phyloP scores from a whole-genome alignment of 2,888 invertebrate species.

The Chorisops tibialis region DNA sequence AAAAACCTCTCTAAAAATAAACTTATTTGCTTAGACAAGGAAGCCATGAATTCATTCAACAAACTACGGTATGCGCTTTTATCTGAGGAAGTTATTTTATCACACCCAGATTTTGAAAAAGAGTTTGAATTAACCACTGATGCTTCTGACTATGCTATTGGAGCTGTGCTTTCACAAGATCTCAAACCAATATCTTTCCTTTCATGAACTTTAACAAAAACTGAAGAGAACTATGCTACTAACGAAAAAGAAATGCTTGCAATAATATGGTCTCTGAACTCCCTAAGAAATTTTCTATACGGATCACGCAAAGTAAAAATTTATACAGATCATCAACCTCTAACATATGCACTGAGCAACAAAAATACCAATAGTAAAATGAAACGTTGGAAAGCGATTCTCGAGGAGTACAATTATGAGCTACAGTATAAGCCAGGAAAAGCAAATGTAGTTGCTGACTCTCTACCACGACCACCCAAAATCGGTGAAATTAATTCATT shows the following conservation, averaged over 20 bases:
- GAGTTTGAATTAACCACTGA: neutral
- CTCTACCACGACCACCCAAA: neutral
- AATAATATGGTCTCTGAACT: slow-evolving; percentile 3
- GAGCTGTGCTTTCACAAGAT: neutral
- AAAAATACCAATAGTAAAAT: slow-evolving; percentile 33
- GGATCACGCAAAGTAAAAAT: no score
- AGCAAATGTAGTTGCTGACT: slow-evolving; percentile 30
- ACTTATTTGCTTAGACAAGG: no score
- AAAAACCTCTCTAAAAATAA: no score
- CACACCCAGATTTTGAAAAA: no score
- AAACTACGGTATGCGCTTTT: no score
- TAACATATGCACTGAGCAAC: slow-evolving; percentile 30
- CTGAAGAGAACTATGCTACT: slow-evolving; percentile 9
- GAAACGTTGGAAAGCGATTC: slow-evolving; percentile 32
- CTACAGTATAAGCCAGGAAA: slow-evolving; percentile 22
- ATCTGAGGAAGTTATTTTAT: no score
- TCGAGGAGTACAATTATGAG: slow-evolving; percentile 27
- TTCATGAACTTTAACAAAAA: slow-evolving; percentile 10
- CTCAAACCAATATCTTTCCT: slow-evolving; percentile 4
- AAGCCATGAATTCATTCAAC: no score
- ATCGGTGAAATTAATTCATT: neutral
- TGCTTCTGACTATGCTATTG: slow-evolving; percentile 1
- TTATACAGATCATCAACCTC: no score
- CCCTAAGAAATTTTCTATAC: no score
- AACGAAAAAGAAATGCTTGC: slow-evolving; percentile 22